Evolutionary conservation across 2,888 invertebrate species (phyloP), one percentile per base, ranked within the genome.

Genomic region (Euclidia mi): DNA sequence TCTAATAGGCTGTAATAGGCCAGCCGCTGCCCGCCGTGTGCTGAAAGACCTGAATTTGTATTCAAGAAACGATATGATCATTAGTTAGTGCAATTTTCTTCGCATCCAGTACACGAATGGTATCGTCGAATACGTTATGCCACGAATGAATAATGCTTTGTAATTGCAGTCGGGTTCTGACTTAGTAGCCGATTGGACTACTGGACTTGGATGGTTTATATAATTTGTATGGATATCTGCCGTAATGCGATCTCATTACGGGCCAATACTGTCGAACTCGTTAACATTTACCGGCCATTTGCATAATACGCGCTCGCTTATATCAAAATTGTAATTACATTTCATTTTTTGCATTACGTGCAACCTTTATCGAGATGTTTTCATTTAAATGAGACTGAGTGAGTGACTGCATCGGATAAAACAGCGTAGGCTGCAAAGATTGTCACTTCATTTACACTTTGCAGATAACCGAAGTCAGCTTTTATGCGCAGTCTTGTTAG

Each of bases 31-130:
- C 80, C 85, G 80, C 78, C 79, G 76, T 78, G 72, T 71, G 85
- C 88, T 90, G 90, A 90, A 93, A 93, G 89, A 88, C 87, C 87
- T 87, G 82, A 90, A 92, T 94, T 91, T 88, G 89, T 93, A 94
- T 94, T 94, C 94, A 88, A 87, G 87, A 80, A 84, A 81, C 91
- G 93, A 90, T 91, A 90, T 87, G 81, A 89, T 91, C 92, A 92
- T 93, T 93, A 92, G 91, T 90, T 88, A 87, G 88, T 85, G 90
- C 90, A 92, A 92, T 93, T 92, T 94, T 91, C 90, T 88, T 91
- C 87, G 83, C 87, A 91, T 91, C 85, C 83, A 84, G 81, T 85
- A 86, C 86, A 86, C 83, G 86, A 87, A 86, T 84, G 77, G 81
- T 85, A 87, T 87, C 85, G 78, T 84, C 75, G 81, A 76, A 73